Evolutionary conservation across 2,888 invertebrate species (phyloP), one percentile per base, ranked within the genome.

Genomic region (Atethmia centrago): DNA sequence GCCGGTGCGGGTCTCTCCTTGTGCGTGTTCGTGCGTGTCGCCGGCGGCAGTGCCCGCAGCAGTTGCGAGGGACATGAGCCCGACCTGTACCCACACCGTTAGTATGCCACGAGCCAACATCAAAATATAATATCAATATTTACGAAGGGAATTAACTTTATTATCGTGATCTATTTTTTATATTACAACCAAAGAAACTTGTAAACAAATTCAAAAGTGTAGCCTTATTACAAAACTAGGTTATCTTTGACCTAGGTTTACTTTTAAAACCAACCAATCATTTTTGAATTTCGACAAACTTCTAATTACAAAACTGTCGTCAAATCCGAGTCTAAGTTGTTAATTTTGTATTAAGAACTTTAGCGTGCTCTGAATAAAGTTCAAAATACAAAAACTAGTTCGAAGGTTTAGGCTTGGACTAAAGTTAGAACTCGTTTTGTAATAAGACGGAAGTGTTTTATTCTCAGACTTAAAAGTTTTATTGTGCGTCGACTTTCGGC

Each of bases 21-120:
- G 90, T 90, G 92, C 4, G 92, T 73, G 87, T 66, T 70, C 40
- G 81, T 25, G 63, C 97, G 98, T 97, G 95, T 72, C 82, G 84
- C 79, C 69, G 72, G 80, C 71, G 98, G 97, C 92, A 97, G 96
- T 89, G 97, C 96, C 93, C 98, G 98, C 90, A 98, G 97, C 94
- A 98, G 97, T 94, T 98, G 98, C 95, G 98, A 98, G 86, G 99
- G 99, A 94, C 98, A 99, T 88, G 99, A 99, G 79, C 99, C 99
- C 89, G 99, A 99, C 97, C 99, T 98, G 77, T 68, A 65, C 74
- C 77, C 87, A 84, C 82, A 80, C 80, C 85, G 82, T 84, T 81
- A 82, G 62, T 82, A 66, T 56, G 77, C 55, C 77, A 59, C 71
- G 42, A 84, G 28, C 85, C 82, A 71, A 82, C 47, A 31, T 31